Evolutionary conservation across 2,888 invertebrate species (phyloP), one percentile per base, ranked within the genome.

Genomic region (Achlya flavicornis): DNA sequence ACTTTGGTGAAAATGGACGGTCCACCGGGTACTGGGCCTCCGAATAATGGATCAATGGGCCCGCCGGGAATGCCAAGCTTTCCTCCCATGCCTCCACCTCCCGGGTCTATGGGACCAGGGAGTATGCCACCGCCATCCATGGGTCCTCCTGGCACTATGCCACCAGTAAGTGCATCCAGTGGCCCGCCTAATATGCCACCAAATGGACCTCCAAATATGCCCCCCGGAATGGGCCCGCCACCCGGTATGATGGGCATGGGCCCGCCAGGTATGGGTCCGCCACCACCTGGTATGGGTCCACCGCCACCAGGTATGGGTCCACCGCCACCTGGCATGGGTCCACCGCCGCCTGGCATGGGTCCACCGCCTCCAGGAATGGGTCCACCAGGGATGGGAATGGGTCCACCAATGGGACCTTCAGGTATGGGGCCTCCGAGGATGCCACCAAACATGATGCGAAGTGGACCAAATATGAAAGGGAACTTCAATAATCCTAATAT

Each of bases 1-100:
- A 26, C n/a, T 7, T 64, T 57, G 3, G 33, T 26, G 14, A 79
- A 66, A 61, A 92, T 92, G 92, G 92, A 93, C 33, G 92, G 90
- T 68, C 92, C 92, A 61, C 91, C 93, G 57, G 93, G 92, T 35
- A 89, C 88, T 5, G 88, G 87, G 65, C 84, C 90, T 57, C 77
- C 84, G 6, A 86, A 80, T 67, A 89, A 82, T 76, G 89, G 86
- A 62, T 69, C 86, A 32, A 84, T 90, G 78, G 80, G 79, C n/a
- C 86, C 89, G 61, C 86, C 88, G 69, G 86, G 87, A 38, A 86
- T 88, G 83, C 79, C 83, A 70, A 83, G 66, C 77, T 87, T 87
- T 73, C 85, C 88, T 1, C 83, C 85, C 57, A 87, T 88, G 85
- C 85, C 87, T 19, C 88, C 90, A n/a, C 87, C 90, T 32, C 86